phyloP scores from a whole-genome alignment of 2,113 vertebrate genomes.

The Rhea pennata region DNA sequence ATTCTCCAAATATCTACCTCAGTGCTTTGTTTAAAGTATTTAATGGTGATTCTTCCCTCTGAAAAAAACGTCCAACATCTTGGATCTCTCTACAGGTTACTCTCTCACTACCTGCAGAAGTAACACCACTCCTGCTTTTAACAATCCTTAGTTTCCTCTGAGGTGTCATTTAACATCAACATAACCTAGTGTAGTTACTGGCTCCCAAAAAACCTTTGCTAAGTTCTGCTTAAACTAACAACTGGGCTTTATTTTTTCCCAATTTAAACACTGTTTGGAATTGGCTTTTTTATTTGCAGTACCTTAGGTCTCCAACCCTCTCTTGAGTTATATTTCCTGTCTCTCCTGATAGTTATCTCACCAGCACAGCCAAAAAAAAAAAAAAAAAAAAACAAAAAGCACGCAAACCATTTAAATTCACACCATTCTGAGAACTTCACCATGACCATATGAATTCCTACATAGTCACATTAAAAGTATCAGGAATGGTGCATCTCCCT shows the following conservation, averaged over 20 bases:
- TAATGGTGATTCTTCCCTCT: background rate
- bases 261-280: background rate
- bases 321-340: background rate
- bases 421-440: background rate
- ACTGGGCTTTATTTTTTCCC: background rate
- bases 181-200: background rate
- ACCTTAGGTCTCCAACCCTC: background rate
- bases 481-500: background rate
- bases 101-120: background rate
- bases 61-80: background rate
- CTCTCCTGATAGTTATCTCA: background rate
- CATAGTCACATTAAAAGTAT: background rate
- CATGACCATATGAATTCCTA: background rate
- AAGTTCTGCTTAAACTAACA: background rate
- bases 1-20: background rate
- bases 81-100: background rate
- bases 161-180: background rate
- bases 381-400: too few species aligned
- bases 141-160: background rate
- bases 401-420: background rate
- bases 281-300: background rate
- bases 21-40: background rate
- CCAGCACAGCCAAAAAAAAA: background rate
- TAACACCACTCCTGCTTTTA: background rate
- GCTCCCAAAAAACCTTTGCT: background rate